These are phyloP conservation scores for Limosa lapponica DNA, from an alignment of 2,797 vertebrate genomes.

Conservation along the genomic window DNA sequence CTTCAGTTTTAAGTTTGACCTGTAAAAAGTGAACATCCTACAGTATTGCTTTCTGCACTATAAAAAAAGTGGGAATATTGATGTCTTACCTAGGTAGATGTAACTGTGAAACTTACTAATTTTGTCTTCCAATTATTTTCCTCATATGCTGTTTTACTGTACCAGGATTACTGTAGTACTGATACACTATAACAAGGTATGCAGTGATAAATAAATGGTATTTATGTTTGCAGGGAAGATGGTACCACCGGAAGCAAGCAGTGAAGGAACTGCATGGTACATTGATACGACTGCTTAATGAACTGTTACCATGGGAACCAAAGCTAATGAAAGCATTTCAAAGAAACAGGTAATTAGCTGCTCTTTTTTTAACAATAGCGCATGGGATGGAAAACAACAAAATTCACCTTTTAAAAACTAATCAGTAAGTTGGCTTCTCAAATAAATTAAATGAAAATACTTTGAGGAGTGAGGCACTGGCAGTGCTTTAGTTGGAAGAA, in stretches of 20 bases:
- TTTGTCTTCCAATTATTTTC: neutral
- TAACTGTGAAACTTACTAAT: neutral
- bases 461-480: neutral
- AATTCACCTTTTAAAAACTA: neutral
- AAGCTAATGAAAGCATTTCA: slow-evolving; percentile 97
- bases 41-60: neutral
- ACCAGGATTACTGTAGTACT: neutral
- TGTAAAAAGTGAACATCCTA: neutral
- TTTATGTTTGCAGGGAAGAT: slow-evolving; percentile 86
- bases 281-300: slow-evolving; percentile 93
- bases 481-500: neutral
- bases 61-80: neutral
- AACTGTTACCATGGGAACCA: slow-evolving; percentile 97
- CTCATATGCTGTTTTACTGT: neutral
- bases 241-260: slow-evolving; percentile 90
- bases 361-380: neutral
- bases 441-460: neutral
- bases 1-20: neutral
- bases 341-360: slow-evolving; percentile 90
- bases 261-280: slow-evolving; percentile 97
- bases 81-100: neutral
- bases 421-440: neutral
- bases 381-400: neutral
- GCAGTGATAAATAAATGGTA: neutral
- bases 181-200: neutral